Percentiles rank a stretch among this genome's conserved stretches.
These are phyloP conservation scores for Parapsyche elsis DNA, from an alignment of 1,140 invertebrate species.

Conservation along the genomic window DNA sequence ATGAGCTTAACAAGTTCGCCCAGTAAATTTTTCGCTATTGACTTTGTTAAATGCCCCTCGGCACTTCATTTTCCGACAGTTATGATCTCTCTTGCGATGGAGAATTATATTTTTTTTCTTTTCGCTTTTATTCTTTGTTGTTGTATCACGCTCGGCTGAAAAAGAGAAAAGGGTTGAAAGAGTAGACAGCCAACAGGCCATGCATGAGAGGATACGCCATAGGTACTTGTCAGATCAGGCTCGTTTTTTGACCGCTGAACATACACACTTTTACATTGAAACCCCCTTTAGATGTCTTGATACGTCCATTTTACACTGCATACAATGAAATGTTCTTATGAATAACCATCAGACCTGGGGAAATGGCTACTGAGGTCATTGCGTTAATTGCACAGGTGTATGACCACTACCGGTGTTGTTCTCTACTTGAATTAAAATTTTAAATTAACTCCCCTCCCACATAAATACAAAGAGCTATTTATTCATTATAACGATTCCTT, in stretches of 20 bases:
- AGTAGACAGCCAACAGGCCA: background rate
- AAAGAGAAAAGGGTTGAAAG: constrained; percentile 8
- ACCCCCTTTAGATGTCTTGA: too few species aligned
- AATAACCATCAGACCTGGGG: too few species aligned
- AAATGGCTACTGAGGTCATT: too few species aligned
- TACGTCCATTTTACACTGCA: too few species aligned
- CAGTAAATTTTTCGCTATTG: background rate
- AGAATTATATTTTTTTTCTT: background rate
- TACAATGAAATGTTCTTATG: too few species aligned
- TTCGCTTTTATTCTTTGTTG: background rate
- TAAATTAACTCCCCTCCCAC: too few species aligned
- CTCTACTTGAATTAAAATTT: too few species aligned
- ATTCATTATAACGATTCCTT: too few species aligned
- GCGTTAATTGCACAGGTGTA: too few species aligned
- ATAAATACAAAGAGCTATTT: too few species aligned
- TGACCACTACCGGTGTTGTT: background rate
- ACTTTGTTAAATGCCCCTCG: background rate
- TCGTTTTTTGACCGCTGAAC: background rate
- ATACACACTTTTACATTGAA: too few species aligned
- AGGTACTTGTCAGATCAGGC: background rate
- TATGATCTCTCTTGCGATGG: background rate
- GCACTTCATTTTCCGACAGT: background rate
- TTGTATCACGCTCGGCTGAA: background rate
- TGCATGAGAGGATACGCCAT: background rate
- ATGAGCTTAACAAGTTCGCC: background rate